Evolutionary conservation across 2,113 vertebrate species (phyloP).

Genomic region (Cynopterus brachyotis): DNA sequence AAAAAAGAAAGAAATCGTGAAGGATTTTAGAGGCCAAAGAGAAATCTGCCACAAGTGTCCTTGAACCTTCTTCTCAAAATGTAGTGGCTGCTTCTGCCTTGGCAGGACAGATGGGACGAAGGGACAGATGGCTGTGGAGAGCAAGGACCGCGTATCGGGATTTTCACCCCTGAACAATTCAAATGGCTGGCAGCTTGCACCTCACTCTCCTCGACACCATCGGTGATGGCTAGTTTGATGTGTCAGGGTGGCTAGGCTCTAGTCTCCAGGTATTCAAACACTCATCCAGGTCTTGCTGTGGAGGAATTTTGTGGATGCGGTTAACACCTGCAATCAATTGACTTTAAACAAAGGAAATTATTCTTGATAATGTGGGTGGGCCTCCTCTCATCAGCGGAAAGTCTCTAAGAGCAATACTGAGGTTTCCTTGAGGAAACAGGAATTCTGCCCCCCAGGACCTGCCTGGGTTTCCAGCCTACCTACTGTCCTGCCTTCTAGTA

Average conservation of each 20-base stretch:
- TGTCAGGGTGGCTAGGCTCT: background rate
- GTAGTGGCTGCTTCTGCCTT: background rate
- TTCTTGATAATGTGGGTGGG: background rate
- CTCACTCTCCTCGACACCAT: background rate
- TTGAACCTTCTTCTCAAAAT: background rate
- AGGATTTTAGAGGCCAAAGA: background rate
- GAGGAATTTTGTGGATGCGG: background rate
- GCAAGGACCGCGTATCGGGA: background rate
- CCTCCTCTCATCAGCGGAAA: background rate
- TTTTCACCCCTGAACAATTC: background rate
- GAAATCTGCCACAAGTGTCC: rapidly evolving
- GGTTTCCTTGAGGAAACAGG: background rate
- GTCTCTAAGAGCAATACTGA: background rate
- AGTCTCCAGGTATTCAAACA: background rate
- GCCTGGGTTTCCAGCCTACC: background rate
- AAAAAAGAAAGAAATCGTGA: background rate
- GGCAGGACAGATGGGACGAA: background rate
- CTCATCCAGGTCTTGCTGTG: background rate
- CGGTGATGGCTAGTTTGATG: background rate
- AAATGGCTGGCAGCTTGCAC: background rate
- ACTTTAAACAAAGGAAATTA: background rate
- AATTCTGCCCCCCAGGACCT: background rate
- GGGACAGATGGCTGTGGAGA: background rate
- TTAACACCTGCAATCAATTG: background rate
- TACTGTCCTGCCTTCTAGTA: background rate